Conservation (phyloP, 1,140 invertebrate species). For the Macrocentrus cingulum region DNA sequence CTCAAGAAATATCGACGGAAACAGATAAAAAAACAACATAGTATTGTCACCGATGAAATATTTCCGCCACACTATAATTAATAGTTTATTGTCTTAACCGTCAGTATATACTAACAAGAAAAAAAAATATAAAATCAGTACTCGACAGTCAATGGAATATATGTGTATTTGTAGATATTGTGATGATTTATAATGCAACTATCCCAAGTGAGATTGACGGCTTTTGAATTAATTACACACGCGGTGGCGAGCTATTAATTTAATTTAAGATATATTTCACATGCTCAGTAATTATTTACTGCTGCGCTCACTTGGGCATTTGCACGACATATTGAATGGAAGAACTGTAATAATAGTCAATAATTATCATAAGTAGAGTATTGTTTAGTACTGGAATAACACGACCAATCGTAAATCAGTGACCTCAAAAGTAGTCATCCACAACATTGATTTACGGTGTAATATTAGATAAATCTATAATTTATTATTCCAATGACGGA, state of each 20-base stretch:
- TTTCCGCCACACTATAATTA: background rate
- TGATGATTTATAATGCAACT: background rate
- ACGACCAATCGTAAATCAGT: background rate
- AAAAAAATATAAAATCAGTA: constrained; percentile 33
- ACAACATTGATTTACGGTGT: background rate
- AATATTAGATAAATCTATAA: no score
- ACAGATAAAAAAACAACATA: constrained; percentile 4
- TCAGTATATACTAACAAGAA: constrained; percentile 28
- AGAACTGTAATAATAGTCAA: constrained; percentile 50
- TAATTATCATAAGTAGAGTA: constrained; percentile 38
- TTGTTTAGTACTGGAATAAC: constrained; percentile 18
- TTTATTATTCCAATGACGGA: no score
- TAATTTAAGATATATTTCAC: no score
- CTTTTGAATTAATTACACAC: no score
- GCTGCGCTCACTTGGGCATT: background rate
- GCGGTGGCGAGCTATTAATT: no score
- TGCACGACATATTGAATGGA: constrained; percentile 7
- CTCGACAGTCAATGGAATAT: constrained; percentile 53
- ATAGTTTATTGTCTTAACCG: constrained; percentile 23
- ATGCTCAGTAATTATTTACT: no score
- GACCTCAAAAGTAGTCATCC: background rate
- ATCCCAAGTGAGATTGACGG: no score
- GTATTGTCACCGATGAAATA: background rate
- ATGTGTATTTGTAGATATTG: constrained; percentile 38
- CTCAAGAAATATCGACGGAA: no score